Base-by-base conservation (phyloP, 2,888 invertebrate genomes). In the Caprella mutica region DNA sequence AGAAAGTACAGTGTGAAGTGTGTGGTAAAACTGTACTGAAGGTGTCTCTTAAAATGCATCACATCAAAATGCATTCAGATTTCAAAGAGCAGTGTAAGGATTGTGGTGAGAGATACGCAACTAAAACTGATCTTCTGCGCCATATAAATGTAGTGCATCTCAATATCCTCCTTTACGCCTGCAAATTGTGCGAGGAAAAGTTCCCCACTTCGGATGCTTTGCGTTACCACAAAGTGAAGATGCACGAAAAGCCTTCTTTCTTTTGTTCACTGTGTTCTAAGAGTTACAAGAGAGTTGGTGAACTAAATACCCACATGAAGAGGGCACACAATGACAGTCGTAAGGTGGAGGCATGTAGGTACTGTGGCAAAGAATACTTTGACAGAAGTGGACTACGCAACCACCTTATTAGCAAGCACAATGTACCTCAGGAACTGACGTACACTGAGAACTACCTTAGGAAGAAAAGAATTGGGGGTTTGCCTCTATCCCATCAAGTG, bases 1-100 rank as follows among this genome's bases (percentile, higher is more conserved):
- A 59, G 5, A 60, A 61, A 44, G 64, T 64, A n/a, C 64, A 64
- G 56, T 64, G 64, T 56, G 64, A 64, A 46, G 56, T 61, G 19
- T 64, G 64, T 52, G 64, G 64, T 24, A 64, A 64, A 35, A 64
- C 64, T n/a, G 64, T 64, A 19, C 55, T 64, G 12, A 64, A 60
- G 42, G 64, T 64, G 24, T 64, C 64, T 19, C 53, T 64, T 9
- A 64, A 64, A 39, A 64, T 64, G 64, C 64, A 64, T 38, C 60
- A 64, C 50, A 54, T 64, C 3, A 64, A 64, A 27, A 64, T 64
- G 64, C 64, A 64, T 44, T 64, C 64, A 21, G 64, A 64, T 12
- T 64, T 64, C 27, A 64, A 64, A 42, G 64, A 64, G 40, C 60
- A 64, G 54, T 64, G 64, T 56, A 60, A 64, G 42, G 40, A 60